phyloP scores from a whole-genome alignment of 2,113 vertebrate species.

The Drymodes brunneopygia region DNA sequence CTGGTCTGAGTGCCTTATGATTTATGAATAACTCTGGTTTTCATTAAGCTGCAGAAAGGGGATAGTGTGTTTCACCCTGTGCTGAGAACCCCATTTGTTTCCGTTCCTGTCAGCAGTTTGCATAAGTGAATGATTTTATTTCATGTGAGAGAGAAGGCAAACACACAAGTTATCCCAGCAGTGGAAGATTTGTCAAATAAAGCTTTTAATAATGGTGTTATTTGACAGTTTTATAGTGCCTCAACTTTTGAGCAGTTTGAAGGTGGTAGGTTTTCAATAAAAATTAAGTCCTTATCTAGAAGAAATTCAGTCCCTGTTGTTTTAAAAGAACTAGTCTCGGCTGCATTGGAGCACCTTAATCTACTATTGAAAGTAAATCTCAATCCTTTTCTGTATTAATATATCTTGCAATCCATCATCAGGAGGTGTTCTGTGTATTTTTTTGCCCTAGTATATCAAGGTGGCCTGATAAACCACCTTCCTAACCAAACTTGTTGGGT shows the following conservation, averaged over 20 bases:
- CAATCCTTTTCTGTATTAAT: conserved; percentile 81
- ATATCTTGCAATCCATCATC: conserved; percentile 80
- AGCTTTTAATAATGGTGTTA: conserved; percentile 79
- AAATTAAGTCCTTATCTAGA: conserved; percentile 79
- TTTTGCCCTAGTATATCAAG: conserved; percentile 73
- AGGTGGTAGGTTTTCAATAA: conserved; percentile 80
- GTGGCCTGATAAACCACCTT: conserved; percentile 79
- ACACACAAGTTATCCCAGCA: conserved; percentile 71
- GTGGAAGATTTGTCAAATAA: conserved; percentile 77
- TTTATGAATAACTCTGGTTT: conserved; percentile 59
- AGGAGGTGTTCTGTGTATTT: conserved; percentile 68
- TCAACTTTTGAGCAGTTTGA: conserved; percentile 74
- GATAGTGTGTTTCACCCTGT: conserved; percentile 48
- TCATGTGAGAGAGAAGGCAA: conserved; percentile 69
- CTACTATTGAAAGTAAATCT: conserved; percentile 77
- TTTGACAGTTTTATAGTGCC: conserved; percentile 79
- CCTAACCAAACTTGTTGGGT: conserved; percentile 78
- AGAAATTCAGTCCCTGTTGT: conserved; percentile 73
- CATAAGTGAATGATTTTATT: conserved; percentile 79
- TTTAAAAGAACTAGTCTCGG: conserved; percentile 71
- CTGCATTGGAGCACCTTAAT: conserved; percentile 74
- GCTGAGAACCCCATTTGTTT: conserved; percentile 74
- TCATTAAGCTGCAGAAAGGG: conserved; percentile 64
- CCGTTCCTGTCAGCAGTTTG: conserved; percentile 75
- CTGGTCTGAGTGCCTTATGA: conserved; percentile 1